phyloP scores from a whole-genome alignment of 2,113 vertebrate genomes.

The Sprattus sprattus region DNA sequence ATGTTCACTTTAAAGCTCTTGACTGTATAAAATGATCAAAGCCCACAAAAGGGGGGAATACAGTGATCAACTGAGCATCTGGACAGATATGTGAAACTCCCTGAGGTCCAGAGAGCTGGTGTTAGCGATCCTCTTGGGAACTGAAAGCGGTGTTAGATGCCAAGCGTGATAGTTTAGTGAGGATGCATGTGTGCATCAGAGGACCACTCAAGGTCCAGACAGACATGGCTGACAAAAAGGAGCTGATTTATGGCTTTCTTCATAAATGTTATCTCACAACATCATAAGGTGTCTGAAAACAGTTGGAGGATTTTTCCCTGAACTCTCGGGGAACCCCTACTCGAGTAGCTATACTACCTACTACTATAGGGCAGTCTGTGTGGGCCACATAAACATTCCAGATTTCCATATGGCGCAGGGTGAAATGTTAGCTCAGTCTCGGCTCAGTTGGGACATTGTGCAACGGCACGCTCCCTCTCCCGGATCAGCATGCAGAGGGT shows the following conservation, averaged over 20 bases:
- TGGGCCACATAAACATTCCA: constrained; percentile 15
- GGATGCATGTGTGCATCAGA: not conserved
- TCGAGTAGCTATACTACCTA: not conserved
- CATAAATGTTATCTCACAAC: not conserved
- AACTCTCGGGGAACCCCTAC: not conserved
- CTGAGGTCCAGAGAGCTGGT: not conserved
- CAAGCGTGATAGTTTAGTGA: not conserved
- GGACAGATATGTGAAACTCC: constrained; percentile 14
- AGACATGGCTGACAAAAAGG: not conserved
- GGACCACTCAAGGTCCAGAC: not conserved
- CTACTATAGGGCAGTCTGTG: not conserved
- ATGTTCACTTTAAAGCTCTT: not conserved
- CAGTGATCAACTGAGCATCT: not conserved
- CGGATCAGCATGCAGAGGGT: not conserved
- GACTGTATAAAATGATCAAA: constrained; percentile 15
- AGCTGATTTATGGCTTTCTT: not conserved
- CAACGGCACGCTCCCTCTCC: not conserved
- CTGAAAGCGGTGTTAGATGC: not conserved
- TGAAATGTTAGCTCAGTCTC: constrained; percentile 4
- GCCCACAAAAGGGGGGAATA: not conserved
- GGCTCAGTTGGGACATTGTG: constrained; percentile 17
- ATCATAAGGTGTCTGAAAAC: not conserved
- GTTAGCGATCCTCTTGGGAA: not conserved
- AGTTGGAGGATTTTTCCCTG: not conserved
- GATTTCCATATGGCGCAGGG: constrained; percentile 8